Percentiles rank a stretch among this genome's conserved stretches.
Evolutionary conservation across 2,888 invertebrate genomes (phyloP).

Genomic region (Bombyx huttoni): DNA sequence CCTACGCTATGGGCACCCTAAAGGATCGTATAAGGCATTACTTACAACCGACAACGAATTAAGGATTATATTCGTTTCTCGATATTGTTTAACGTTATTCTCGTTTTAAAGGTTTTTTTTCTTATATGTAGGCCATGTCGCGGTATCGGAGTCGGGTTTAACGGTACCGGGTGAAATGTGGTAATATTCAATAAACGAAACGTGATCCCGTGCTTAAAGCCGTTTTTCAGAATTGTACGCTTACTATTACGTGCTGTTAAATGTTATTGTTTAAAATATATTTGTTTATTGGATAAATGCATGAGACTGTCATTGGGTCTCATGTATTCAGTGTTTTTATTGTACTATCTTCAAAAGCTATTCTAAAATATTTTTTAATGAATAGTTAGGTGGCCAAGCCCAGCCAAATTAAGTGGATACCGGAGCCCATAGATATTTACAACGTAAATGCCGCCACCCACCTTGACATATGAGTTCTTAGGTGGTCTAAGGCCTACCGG

Average conservation of each 20-base stretch:
- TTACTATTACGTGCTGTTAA: background rate
- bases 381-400: too few relatives aligned
- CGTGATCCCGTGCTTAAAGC: background rate
- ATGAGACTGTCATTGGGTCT: too few relatives aligned
- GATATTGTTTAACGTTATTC: constrained; percentile 32
- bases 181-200: constrained; percentile 3
- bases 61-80: constrained; percentile 35
- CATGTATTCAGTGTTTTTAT: too few relatives aligned
- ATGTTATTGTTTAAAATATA: background rate
- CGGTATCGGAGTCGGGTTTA: background rate
- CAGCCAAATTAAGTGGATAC: too few relatives aligned
- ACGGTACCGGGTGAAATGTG: background rate
- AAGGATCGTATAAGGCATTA: constrained; percentile 40
- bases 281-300: background rate
- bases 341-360: too few relatives aligned
- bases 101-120: constrained; percentile 20
- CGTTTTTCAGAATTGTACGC: background rate
- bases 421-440: too few relatives aligned
- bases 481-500: too few relatives aligned
- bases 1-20: constrained; percentile 29
- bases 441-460: too few relatives aligned
- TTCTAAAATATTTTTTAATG: too few relatives aligned
- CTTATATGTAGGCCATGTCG: constrained; percentile 3
- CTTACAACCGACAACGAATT: constrained; percentile 32
- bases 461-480: too few relatives aligned